Base-by-base conservation (phyloP, 2,797 vertebrate genomes). In the Hoplostethus atlanticus region DNA sequence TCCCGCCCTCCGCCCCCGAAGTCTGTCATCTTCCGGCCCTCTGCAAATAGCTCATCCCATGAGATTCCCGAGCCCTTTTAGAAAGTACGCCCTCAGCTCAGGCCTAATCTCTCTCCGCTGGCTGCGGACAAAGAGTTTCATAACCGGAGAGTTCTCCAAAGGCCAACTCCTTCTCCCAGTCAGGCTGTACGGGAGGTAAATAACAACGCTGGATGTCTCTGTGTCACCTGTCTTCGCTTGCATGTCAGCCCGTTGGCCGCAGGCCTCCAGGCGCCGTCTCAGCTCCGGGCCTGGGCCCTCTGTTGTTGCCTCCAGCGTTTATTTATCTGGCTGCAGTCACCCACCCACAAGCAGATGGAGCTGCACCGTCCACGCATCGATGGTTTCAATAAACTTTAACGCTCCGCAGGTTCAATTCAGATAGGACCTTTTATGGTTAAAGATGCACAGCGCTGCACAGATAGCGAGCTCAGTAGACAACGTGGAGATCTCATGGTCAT, bases 291-390 rank as follows among this genome's bases (percentile, higher is more conserved):
- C 21, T 21, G 21, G 52, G 59, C 8, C 63, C 51, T 54, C 38
- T 28, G 6, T 58, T 40, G 40, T 44, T 68, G 53, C 50, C 61
- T 64, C 13, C 50, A 57, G 50, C 47, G 55, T 84, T 83, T 84
- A 74, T 80, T 76, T 68, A 81, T 86, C 80, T 85, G 83, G 75
- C 68, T 44, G 17, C 44, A 38, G 12, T 21, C 52, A 30, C 36
- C 55, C n/a, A 55, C 56, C 16, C 54, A 48, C 51, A 15, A 54
- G 31, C 72, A 60, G 65, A 70, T 69, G 52, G 72, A 74, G 48
- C 57, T 15, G 16, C 54, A 58, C 47, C 13, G 72, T 53, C 34
- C 25, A 69, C 9, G 34, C 52, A 64, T 55, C 38, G 59, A 10
- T 63, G 15, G 16, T 28, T 73, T 79, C 77, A 51, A 67, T 79